phyloP scores from a whole-genome alignment of 2,113 vertebrate species.

The Callocephalon fimbriatum region DNA sequence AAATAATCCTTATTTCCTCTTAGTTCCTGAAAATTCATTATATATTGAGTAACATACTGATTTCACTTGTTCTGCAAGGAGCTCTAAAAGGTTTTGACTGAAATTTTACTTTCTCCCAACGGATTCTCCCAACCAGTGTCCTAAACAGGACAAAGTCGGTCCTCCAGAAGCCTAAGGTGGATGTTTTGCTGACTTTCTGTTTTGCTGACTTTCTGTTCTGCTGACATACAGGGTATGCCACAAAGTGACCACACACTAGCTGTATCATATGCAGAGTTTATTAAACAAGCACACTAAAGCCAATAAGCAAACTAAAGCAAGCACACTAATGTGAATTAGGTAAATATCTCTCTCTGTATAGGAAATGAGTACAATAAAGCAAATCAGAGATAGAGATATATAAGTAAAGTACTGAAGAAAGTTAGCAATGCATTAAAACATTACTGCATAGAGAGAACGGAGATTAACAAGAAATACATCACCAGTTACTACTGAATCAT shows the following conservation, averaged over 20 bases:
- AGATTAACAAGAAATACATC: neutral
- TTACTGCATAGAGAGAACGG: neutral
- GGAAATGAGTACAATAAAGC: neutral
- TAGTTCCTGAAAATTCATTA: neutral
- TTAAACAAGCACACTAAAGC: neutral
- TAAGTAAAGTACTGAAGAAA: neutral
- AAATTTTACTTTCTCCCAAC: neutral
- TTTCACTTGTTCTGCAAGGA: neutral
- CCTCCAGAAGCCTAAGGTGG: neutral
- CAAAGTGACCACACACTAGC: neutral
- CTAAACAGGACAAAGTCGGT: neutral
- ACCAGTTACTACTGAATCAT: neutral
- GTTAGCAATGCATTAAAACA: neutral
- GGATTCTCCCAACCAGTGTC: neutral
- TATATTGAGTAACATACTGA: no score
- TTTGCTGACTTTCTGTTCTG: neutral
- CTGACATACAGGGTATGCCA: neutral
- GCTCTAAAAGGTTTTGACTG: neutral
- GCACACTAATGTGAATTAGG: neutral
- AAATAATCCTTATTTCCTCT: neutral
- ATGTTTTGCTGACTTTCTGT: neutral
- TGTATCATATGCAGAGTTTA: neutral
- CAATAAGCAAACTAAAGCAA: neutral
- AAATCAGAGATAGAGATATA: neutral
- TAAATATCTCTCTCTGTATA: neutral